Percentiles rank a stretch among this genome's conserved stretches.
Conservation (phyloP, 2,797 vertebrate genomes). For the Pipistrellus kuhlii region DNA sequence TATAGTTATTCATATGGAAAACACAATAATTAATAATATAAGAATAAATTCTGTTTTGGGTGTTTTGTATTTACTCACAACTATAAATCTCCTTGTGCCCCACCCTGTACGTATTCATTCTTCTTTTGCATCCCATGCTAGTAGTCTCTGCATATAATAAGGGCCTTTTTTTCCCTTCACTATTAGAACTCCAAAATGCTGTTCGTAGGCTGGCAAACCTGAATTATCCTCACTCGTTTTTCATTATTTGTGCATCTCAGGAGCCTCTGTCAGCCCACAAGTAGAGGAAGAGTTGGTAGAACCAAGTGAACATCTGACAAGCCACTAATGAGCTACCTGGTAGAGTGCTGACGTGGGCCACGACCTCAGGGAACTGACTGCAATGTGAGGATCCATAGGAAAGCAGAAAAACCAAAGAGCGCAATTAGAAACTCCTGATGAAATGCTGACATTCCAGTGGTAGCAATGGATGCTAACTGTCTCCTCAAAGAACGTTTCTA, state of each 20-base stretch:
- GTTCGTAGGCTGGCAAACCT: not conserved
- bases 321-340: slow-evolving; percentile 70
- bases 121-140: not conserved
- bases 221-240: not conserved
- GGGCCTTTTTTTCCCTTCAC: not conserved
- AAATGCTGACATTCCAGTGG: slow-evolving; percentile 66
- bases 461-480: slow-evolving; percentile 73
- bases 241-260: not conserved
- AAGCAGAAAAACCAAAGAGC: slow-evolving; percentile 50
- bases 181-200: not conserved
- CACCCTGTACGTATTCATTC: not conserved
- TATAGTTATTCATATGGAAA: not conserved
- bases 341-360: not conserved
- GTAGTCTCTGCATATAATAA: not conserved
- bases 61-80: not conserved
- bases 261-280: not conserved
- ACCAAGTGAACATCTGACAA: slow-evolving; percentile 54
- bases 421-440: slow-evolving; percentile 57
- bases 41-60: not conserved
- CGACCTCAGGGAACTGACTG: slow-evolving; percentile 43
- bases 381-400: slow-evolving; percentile 47
- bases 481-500: slow-evolving; percentile 69
- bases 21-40: not conserved
- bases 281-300: slow-evolving; percentile 45
- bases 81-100: not conserved